Evolutionary conservation across 2,113 vertebrate species (phyloP), one percentile per base, ranked within the genome.

Genomic region (Nothobranchius kuhntae): DNA sequence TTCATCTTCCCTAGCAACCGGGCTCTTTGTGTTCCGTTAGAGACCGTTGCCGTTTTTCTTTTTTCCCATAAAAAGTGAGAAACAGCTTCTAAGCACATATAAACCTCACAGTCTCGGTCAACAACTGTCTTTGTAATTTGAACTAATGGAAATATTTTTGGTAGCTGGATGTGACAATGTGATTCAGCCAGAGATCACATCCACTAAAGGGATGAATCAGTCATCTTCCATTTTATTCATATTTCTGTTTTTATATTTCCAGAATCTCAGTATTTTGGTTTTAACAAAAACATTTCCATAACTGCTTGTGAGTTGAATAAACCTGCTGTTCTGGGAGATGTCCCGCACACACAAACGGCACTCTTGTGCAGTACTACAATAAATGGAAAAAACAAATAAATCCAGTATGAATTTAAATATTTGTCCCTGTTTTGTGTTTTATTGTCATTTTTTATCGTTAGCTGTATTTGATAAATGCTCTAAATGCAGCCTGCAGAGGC

Each of bases 391-490:
- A 73, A 72, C 57, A 78, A 80, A 74, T 53, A 78, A 80, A 75
- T 86, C 69, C 61, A 17, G 67, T 63, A 78, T 68, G 54, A 77
- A 69, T 78, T 78, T 65, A 35, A 65, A 78, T 69, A 54, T 77
- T 68, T 60, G 36, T 47, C 54, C 64, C 69, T 40, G 71, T 78
- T 78, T 68, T 71, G 45, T 77, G 56, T 81, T 86, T 83, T 13
- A 51, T 45, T n/a, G 36, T 38, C 2, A 30, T 35, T 13, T 50
- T 50, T 6, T 9, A 15, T 75, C 38, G 71, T 67, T 48, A 21
- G 61, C 63, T 13, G 53, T 52, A 45, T 78, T 78, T 88, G 78
- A 88, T 87, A 83, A 84, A 89, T 63, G 61, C 72, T 80, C 71
- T 65, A 14, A 71, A 69, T 56, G 63, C 73, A 73, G 53, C 65